Conservation (phyloP, 2,113 vertebrate species). For the Cololabis saira region DNA sequence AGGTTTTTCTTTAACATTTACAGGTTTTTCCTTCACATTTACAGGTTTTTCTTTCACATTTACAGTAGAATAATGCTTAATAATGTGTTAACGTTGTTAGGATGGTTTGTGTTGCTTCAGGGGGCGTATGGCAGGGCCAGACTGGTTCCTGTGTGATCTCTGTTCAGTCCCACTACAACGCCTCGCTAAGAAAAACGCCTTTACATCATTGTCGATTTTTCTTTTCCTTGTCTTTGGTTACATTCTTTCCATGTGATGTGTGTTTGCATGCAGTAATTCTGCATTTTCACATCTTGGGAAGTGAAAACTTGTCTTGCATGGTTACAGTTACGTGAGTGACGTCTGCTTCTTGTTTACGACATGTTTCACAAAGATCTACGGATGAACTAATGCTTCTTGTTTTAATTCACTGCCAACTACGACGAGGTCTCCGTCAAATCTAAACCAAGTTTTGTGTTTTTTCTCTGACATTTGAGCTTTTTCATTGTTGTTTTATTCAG, state of each 20-base stretch:
- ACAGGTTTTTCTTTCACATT: no score
- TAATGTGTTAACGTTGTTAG: not conserved
- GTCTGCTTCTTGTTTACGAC: not conserved
- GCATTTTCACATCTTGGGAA: slow-evolving; percentile 5
- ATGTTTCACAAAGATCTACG: not conserved
- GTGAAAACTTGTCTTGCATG: slow-evolving; percentile 24
- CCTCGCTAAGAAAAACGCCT: slow-evolving; percentile 57
- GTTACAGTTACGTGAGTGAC: not conserved
- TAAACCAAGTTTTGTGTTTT: not conserved
- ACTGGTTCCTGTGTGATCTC: slow-evolving; percentile 78
- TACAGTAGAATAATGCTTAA: no score
- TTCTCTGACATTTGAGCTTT: not conserved
- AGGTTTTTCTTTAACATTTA: no score
- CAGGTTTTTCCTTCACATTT: no score
- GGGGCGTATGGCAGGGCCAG: not conserved
- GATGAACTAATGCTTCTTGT: not conserved
- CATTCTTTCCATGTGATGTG: slow-evolving; percentile 70
- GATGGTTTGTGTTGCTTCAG: not conserved
- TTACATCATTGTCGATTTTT: slow-evolving; percentile 85
- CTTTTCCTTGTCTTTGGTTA: slow-evolving; percentile 57
- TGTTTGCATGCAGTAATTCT: slow-evolving; percentile 43
- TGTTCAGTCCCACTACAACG: slow-evolving; percentile 42
- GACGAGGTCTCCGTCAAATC: no score
- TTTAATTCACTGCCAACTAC: not conserved
- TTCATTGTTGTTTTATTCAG: no score